Percentiles rank a stretch among this genome's conserved stretches.
Evolutionary conservation across 2,888 invertebrate genomes (phyloP).

Genomic region (Eupeodes luniger): DNA sequence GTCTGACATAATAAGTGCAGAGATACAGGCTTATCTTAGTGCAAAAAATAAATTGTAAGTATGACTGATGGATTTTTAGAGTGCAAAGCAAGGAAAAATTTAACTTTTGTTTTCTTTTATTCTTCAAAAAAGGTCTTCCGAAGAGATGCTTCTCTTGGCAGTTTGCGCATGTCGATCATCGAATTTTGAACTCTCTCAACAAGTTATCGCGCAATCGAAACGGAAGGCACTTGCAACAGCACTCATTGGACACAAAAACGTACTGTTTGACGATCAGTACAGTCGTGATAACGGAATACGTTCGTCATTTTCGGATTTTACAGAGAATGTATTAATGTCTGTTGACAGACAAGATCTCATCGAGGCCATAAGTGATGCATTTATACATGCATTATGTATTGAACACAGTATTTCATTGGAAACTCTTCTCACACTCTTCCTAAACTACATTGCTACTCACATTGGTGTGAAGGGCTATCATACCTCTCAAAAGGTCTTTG

Average conservation of each 20-base stretch:
- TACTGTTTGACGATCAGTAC: slow-evolving; percentile 81
- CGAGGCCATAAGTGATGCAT: slow-evolving; percentile 82
- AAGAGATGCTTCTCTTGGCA: slow-evolving; percentile 81
- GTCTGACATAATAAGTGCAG: slow-evolving; percentile 81
- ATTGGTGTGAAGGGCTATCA: slow-evolving; percentile 86
- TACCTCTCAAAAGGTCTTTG: slow-evolving; percentile 84
- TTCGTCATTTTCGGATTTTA: slow-evolving; percentile 82
- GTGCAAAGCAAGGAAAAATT: background rate
- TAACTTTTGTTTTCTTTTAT: background rate
- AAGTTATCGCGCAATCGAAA: slow-evolving; percentile 79
- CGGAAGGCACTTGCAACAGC: slow-evolving; percentile 80
- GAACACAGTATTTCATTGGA: slow-evolving; percentile 82
- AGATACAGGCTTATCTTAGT: slow-evolving; percentile 81
- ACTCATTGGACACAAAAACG: slow-evolving; percentile 82
- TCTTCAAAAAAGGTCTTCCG: slow-evolving; percentile 78
- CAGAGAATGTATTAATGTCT: slow-evolving; percentile 82
- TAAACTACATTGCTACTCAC: slow-evolving; percentile 88
- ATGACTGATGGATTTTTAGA: background rate
- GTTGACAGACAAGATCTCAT: slow-evolving; percentile 80
- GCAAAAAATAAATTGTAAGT: slow-evolving; percentile 80
- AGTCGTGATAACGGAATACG: slow-evolving; percentile 69
- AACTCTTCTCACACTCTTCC: slow-evolving; percentile 85
- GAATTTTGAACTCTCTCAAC: slow-evolving; percentile 81
- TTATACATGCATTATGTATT: slow-evolving; percentile 82
- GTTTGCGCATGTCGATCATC: slow-evolving; percentile 83